These are phyloP conservation scores for Rhea americana DNA, from an alignment of 2,113 vertebrate species.

Conservation along the genomic window DNA sequence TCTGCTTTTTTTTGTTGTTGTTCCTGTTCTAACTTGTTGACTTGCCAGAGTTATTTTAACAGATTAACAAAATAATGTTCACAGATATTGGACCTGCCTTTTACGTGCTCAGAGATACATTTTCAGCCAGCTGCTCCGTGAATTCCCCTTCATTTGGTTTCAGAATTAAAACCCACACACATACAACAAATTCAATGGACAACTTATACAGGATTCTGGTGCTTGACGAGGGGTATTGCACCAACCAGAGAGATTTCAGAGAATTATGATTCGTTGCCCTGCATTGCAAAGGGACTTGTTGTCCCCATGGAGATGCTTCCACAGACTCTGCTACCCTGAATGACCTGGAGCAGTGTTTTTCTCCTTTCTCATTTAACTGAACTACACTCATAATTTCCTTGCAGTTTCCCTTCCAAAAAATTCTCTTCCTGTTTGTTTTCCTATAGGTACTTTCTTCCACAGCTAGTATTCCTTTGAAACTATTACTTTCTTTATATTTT, in stretches of 20 bases:
- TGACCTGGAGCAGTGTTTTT: not conserved
- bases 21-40: not conserved
- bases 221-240: not conserved
- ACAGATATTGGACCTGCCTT: conserved; percentile 1
- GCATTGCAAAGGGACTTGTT: not conserved
- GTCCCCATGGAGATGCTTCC: not conserved
- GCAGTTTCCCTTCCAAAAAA: not conserved
- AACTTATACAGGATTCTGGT: not conserved
- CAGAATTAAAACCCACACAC: not conserved
- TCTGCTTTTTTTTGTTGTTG: not conserved
- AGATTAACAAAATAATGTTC: not conserved
- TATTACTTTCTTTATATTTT: not conserved
- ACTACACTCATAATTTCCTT: not conserved
- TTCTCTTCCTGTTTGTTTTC: not conserved
- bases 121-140: not conserved
- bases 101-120: not conserved
- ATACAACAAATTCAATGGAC: not conserved
- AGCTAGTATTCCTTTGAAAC: not conserved
- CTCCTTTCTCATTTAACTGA: not conserved
- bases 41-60: not conserved
- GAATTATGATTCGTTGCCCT: not conserved
- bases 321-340: not conserved
- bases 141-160: not conserved
- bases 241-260: not conserved
- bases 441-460: not conserved